phyloP scores from a whole-genome alignment of 2,888 invertebrate species.

The Caenorhabditis becei region DNA sequence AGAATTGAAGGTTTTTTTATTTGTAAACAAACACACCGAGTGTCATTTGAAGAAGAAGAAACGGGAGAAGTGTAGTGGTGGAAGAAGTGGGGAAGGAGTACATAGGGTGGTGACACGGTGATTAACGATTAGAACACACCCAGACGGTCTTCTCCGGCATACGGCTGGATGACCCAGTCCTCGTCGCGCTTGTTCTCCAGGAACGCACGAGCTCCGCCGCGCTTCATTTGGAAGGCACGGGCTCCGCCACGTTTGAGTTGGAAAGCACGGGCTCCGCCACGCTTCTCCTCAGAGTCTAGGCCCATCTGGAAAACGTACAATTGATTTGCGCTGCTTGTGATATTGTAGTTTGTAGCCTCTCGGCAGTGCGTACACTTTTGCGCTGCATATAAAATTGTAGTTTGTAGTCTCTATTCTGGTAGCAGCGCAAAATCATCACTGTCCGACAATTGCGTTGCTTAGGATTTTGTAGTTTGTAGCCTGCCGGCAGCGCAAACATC shows the following conservation, averaged over 20 bases:
- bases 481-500: too few relatives aligned
- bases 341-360: too few relatives aligned
- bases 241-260: conserved; percentile 61
- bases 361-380: too few relatives aligned
- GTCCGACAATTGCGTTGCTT: too few relatives aligned
- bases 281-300: conserved; percentile 25
- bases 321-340: not conserved
- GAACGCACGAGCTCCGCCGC: conserved; percentile 64
- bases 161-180: conserved; percentile 57
- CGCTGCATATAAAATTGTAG: too few relatives aligned
- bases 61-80: conserved; percentile 22
- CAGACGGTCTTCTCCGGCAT: conserved; percentile 45
- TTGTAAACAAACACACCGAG: not conserved
- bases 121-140: conserved; percentile 43
- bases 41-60: conserved; percentile 14
- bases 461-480: too few relatives aligned
- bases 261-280: conserved; percentile 57
- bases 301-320: conserved; percentile 8
- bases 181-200: conserved; percentile 60
- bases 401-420: too few relatives aligned
- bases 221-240: conserved; percentile 56
- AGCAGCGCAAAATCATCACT: too few relatives aligned
- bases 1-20: too few relatives aligned
- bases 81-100: conserved; percentile 4
- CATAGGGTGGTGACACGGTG: not conserved